phyloP scores from a whole-genome alignment of 2,113 vertebrate genomes.

The Passer montanus region DNA sequence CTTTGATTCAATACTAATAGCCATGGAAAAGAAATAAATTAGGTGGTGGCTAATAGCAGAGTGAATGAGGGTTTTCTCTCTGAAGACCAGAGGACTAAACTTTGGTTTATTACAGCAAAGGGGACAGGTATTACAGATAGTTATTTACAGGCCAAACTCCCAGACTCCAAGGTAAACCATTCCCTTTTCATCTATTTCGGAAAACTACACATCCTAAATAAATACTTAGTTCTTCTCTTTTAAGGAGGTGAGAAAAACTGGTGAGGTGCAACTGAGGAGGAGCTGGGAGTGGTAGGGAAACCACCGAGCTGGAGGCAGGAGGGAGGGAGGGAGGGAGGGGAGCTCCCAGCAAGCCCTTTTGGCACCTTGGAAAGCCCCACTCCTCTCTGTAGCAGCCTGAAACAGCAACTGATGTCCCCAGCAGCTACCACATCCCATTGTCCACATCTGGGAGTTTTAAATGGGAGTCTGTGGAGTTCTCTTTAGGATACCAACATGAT shows the following conservation, averaged over 20 bases:
- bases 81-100: neutral
- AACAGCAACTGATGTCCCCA: neutral
- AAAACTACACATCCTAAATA: neutral
- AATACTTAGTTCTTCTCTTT: neutral
- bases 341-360: neutral
- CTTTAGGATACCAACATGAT: neutral
- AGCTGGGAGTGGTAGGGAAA: neutral
- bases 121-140: neutral
- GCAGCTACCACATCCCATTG: neutral
- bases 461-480: neutral
- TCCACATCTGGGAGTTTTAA: neutral
- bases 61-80: neutral
- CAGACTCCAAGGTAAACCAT: neutral
- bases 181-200: neutral
- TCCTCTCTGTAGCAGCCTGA: neutral
- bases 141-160: neutral
- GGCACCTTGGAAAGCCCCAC: accelerated
- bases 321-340: neutral
- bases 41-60: neutral
- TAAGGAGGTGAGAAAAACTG: neutral
- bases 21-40: neutral
- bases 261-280: neutral
- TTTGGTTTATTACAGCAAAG: neutral
- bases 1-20: neutral
- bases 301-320: neutral